Base-by-base conservation (phyloP, 2,888 invertebrate species). In the Eurytoma adleriae region DNA sequence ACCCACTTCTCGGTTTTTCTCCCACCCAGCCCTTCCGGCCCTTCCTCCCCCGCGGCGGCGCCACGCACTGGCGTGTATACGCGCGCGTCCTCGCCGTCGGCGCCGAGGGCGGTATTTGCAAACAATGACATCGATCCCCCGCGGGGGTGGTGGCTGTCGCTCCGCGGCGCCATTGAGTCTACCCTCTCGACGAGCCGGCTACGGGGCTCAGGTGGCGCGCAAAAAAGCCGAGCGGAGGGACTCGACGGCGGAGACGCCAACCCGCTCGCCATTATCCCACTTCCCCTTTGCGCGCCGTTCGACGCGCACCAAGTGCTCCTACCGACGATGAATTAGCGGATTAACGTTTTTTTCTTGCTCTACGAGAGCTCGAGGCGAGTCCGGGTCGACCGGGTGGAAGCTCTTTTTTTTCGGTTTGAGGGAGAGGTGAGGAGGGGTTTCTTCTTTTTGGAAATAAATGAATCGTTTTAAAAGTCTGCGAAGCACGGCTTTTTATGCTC, bases 61-160 rank as follows among this genome's bases (percentile, higher is more conserved):
- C 52, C 13, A 50, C 62, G 27, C 72, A 30, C 20, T 57, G 18
- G 13, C 40, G 14, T 52, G 48, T 3, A n/a, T n/a, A 18, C 40
- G 12, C 56, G 10, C 57, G 13, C 56, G 62, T 73, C 75, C 70
- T 71, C 79, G 79, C 64, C 80, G 74, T 64, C 77, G 77, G 16
- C 61, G 75, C 70, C 79, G 48, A 76, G 70, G 84, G 83, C 69
- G 84, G 83, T 87, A 86, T 87, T 87, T 86, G 85, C 85, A 87
- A 86, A 86, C 85, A 88, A 86, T 85, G 86, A 85, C 84, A 87
- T 89, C 87, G 88, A 87, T 88, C 87, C 83, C 81, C 78, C 79
- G 73, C 70, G 70, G 82, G 73, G 48, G 10, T 54, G 66, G 69
- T 24, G 56, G 57, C 40, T 48, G 30, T 7, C 75, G 82, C 83